phyloP scores from a whole-genome alignment of 2,113 vertebrate species.

The Athene cunicularia region DNA sequence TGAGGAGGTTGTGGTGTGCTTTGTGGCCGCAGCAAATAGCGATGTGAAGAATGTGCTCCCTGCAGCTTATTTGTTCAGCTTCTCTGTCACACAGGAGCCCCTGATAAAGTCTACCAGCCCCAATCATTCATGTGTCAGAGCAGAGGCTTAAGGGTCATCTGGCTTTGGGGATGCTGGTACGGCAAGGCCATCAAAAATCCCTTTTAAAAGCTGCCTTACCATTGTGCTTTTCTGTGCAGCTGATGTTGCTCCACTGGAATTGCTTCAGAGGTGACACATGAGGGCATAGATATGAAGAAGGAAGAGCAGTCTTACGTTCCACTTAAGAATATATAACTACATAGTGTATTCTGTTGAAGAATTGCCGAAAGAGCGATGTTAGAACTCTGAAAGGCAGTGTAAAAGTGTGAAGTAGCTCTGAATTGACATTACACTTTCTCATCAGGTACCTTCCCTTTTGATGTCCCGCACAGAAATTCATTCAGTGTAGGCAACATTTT shows the following conservation, averaged over 20 bases:
- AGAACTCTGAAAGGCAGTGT: background rate
- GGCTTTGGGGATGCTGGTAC: background rate
- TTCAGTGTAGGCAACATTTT: background rate
- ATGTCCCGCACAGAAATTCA: background rate
- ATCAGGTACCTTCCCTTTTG: background rate
- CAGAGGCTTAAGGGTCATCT: background rate
- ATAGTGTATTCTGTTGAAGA: background rate
- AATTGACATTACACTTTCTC: background rate
- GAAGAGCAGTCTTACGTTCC: background rate
- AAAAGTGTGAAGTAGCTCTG: background rate
- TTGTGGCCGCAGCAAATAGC: background rate
- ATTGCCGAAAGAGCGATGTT: background rate
- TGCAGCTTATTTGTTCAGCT: background rate
- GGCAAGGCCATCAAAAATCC: background rate
- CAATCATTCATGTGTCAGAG: background rate
- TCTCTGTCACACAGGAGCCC: background rate
- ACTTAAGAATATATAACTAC: background rate
- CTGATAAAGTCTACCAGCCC: background rate
- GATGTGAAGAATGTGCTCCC: background rate
- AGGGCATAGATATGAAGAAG: background rate
- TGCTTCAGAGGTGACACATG: background rate
- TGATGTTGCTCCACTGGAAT: background rate
- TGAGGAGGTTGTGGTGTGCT: background rate
- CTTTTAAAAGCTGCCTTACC: background rate
- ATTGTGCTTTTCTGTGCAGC: background rate